Percentiles rank a stretch among this genome's conserved stretches.
Evolutionary conservation across 1,140 invertebrate genomes (phyloP).

Genomic region (Lucilia sericata): DNA sequence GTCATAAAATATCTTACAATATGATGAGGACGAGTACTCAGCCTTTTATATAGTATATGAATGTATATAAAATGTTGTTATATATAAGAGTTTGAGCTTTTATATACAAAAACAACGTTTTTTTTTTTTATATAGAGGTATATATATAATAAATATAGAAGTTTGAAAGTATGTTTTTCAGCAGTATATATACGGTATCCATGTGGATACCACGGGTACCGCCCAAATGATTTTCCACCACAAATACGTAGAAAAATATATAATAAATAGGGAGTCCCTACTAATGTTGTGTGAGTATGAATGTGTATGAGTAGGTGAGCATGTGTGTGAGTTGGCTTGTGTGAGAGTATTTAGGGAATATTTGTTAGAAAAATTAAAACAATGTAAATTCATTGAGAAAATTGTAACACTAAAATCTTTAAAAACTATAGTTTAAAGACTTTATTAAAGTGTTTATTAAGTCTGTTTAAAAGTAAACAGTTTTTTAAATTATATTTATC

Average conservation of each 20-base stretch:
- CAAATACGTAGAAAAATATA: constrained; percentile 44
- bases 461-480: neutral
- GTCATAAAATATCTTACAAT: constrained; percentile 40
- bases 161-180: neutral
- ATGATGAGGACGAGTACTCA: constrained; percentile 16
- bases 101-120: neutral
- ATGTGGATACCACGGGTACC: constrained; percentile 57
- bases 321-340: neutral
- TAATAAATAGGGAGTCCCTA: constrained; percentile 40
- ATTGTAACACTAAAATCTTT: neutral
- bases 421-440: neutral
- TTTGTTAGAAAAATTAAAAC: neutral
- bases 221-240: constrained; percentile 64
- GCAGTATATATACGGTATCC: constrained; percentile 39
- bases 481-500: neutral
- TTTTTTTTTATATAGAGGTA: too few relatives aligned
- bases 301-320: neutral
- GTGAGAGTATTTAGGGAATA: neutral
- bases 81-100: neutral
- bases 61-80: neutral
- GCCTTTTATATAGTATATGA: too few relatives aligned
- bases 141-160: too few relatives aligned
- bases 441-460: neutral
- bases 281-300: neutral
- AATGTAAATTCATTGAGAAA: neutral